phyloP scores from a whole-genome alignment of 2,113 vertebrate genomes.

The Corythaixoides concolor region DNA sequence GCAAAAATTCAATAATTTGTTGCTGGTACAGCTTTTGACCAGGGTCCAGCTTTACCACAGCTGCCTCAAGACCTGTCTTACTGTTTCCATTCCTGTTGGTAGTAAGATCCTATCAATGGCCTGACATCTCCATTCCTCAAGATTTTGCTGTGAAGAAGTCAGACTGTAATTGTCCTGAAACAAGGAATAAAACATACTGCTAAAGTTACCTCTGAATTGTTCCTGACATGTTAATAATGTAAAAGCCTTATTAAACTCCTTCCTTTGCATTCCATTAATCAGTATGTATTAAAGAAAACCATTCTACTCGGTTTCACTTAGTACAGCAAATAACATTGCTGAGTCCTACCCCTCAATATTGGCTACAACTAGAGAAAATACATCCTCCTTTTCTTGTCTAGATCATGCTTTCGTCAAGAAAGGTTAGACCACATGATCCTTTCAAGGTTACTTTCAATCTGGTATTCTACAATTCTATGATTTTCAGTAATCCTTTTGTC shows the following conservation, averaged over 20 bases:
- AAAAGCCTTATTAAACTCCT: background rate
- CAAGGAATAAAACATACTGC: background rate
- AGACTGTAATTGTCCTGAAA: background rate
- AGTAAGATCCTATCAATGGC: background rate
- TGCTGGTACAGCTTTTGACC: background rate
- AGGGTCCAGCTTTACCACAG: background rate
- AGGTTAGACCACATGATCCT: no score
- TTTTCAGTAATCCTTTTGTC: background rate
- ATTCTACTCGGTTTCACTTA: background rate
- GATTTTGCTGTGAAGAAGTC: background rate
- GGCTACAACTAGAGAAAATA: background rate
- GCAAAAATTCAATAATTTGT: background rate
- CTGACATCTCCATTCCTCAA: background rate
- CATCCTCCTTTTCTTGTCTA: background rate
- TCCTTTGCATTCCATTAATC: background rate
- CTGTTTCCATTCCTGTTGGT: background rate
- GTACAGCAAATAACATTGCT: background rate
- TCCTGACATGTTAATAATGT: background rate
- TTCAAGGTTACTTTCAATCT: no score
- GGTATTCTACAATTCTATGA: no score
- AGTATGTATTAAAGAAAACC: background rate
- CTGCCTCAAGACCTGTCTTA: background rate
- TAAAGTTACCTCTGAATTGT: background rate
- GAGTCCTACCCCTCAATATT: fast-evolving
- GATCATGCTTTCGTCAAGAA: no score